Evolutionary conservation across 2,113 vertebrate genomes (phyloP).

Genomic region (Polypterus bichir): DNA sequence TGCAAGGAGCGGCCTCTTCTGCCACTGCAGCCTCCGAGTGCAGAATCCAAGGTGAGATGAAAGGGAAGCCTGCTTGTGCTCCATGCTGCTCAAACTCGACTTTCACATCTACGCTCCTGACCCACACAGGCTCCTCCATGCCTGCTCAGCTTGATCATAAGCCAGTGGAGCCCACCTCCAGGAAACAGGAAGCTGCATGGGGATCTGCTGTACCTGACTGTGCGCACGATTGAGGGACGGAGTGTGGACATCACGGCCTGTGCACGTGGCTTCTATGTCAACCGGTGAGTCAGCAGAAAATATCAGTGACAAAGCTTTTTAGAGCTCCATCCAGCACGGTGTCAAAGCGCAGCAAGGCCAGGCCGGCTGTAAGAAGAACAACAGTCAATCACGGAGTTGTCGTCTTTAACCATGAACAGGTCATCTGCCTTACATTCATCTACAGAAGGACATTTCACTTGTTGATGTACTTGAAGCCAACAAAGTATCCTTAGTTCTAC

Average conservation of each 20-base stretch:
- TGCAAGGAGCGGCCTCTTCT: constrained; percentile 51
- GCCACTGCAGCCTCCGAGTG: constrained; percentile 36
- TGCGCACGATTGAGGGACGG: constrained; percentile 52
- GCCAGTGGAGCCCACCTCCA: constrained; percentile 64
- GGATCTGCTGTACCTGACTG: constrained; percentile 58
- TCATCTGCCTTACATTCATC: no score
- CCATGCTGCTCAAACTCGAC: no score
- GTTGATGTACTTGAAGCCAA: no score
- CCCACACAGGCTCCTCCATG: constrained; percentile 36
- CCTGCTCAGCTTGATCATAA: constrained; percentile 52
- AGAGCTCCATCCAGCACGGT: neutral
- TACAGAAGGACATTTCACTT: no score
- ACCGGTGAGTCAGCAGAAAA: constrained; percentile 37
- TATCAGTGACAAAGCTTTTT: no score
- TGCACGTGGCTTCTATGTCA: constrained; percentile 59
- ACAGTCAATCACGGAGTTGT: no score
- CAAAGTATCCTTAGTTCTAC: no score
- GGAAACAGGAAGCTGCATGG: constrained; percentile 64
- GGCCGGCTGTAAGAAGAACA: no score
- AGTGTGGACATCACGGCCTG: constrained; percentile 56
- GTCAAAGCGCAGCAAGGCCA: neutral
- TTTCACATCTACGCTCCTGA: neutral
- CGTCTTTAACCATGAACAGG: no score
- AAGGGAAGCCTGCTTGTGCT: constrained; percentile 1
- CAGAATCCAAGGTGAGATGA: constrained; percentile 42